phyloP scores from a whole-genome alignment of 35 echinoderm and acorn worm genomes.

The Stichopus chloronotus region DNA sequence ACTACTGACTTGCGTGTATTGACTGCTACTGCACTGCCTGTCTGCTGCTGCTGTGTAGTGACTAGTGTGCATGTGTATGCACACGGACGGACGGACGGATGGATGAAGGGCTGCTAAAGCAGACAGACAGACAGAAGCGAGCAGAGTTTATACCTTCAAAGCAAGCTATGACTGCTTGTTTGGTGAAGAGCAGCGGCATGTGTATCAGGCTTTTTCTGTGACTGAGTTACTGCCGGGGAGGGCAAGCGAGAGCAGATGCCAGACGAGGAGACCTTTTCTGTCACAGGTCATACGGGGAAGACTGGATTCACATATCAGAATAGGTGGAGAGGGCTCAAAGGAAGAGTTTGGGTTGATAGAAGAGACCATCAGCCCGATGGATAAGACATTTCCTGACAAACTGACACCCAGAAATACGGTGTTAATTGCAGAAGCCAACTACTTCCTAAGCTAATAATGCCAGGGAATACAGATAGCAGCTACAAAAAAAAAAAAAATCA shows the following conservation, averaged over 20 bases:
- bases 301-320: neutral
- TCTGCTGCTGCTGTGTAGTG: too few species aligned
- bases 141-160: neutral
- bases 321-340: neutral
- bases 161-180: slow-evolving; percentile 11
- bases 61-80: neutral
- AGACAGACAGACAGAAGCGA: neutral
- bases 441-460: neutral
- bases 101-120: neutral
- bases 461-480: too few species aligned
- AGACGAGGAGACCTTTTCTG: slow-evolving; percentile 2
- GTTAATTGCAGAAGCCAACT: neutral
- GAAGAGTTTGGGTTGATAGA: neutral
- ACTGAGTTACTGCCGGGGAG: too few species aligned
- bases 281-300: neutral
- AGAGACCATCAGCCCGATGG: neutral
- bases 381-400: neutral
- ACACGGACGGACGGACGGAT: neutral
- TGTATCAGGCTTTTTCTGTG: neutral
- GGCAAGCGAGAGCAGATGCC: neutral
- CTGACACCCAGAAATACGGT: neutral
- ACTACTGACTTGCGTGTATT: too few species aligned
- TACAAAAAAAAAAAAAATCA: too few species aligned
- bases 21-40: neutral
- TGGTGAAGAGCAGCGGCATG: slow-evolving; percentile 32